Base-by-base conservation (phyloP, 2,113 vertebrate genomes). In the Megaptera novaeangliae region DNA sequence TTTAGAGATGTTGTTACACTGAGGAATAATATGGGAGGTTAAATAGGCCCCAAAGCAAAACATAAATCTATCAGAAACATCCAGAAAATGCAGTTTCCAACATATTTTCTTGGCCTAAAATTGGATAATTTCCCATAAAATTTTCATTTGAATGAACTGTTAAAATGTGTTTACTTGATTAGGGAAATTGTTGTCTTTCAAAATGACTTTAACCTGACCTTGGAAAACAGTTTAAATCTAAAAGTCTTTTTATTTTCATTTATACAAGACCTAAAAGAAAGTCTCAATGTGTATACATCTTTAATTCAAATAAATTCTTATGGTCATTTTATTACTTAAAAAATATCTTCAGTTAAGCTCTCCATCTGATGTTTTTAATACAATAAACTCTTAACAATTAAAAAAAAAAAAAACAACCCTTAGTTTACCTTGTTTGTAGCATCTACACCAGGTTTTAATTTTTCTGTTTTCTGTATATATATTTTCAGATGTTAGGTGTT, bases 101-200 rank as follows among this genome's bases (percentile, higher is more conserved):
- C 36, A 41, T 96, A 71, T 87, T 98, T 98, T 96, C 72, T 49
- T 95, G 49, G 44, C 85, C 82, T 89, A 93, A 98, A 93, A 98
- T 88, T 96, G 96, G 95, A 97, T 97, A 92, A 96, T 96, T 82
- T 98, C 92, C 97, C 96, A 80, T 61, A 23, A 80, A 95, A 97
- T 97, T 96, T 97, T 98, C 44, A 93, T 97, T 98, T 98, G 97
- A 97, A 97, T 98, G 95, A 97, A 95, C 49, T 93, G 57, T 63
- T 96, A 27, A 92, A 98, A 93, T 46, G 66, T 96, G 68, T 68
- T 69, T 96, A 95, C 90, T 75, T 25, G 23, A 9, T 94, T 93
- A 74, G 41, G 49, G 72, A 23, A 20, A 2, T 36, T 72, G n/a
- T n/a, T 52, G 20, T 95, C 39, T 97, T 96, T 93, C 88, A 80